Conservation (phyloP, 2,888 invertebrate species). For the Sarcophaga variegata region DNA sequence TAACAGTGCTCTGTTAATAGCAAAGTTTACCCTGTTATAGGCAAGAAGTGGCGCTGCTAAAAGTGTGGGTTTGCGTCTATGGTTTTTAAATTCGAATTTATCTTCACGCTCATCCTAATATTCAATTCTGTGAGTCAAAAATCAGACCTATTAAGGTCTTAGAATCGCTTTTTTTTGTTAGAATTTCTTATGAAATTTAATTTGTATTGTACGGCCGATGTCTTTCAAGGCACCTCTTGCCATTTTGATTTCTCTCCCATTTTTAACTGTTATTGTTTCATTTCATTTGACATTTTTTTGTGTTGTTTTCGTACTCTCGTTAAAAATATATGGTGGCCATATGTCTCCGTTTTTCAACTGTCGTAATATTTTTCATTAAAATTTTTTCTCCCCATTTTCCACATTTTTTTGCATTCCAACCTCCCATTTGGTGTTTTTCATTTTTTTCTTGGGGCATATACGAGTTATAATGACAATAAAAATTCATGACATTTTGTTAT, state of each 20-base stretch:
- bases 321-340: slow-evolving; percentile 28
- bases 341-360: slow-evolving; percentile 48
- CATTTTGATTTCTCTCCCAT: not conserved
- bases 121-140: no score
- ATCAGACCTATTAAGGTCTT: no score
- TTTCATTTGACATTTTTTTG: no score
- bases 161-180: no score
- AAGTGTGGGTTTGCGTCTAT: no score
- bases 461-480: slow-evolving; percentile 53
- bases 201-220: no score
- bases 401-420: not conserved
- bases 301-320: not conserved
- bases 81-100: no score
- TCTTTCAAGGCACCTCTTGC: not conserved
- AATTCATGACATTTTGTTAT: slow-evolving; percentile 63
- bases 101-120: no score
- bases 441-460: slow-evolving; percentile 16
- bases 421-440: not conserved
- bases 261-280: not conserved
- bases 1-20: no score
- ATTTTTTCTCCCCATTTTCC: not conserved
- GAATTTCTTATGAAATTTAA: no score
- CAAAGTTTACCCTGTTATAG: no score
- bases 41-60: no score
- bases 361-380: slow-evolving; percentile 34